Evolutionary conservation across 2,888 invertebrate genomes (phyloP).

Genomic region (Charanyca ferruginea): DNA sequence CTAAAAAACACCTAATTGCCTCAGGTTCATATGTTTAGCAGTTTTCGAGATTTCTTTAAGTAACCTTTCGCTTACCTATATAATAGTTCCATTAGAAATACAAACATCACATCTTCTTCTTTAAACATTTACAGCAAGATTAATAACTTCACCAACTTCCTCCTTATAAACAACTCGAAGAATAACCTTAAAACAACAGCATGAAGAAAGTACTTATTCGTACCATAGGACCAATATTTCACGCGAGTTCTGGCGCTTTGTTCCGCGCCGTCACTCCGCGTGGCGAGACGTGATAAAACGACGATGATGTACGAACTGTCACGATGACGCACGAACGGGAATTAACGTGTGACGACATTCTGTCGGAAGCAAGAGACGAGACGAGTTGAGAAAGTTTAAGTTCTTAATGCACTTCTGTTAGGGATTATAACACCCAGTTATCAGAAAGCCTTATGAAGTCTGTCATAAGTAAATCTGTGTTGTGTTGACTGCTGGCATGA

Average conservation of each 20-base stretch:
- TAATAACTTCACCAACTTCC: neutral
- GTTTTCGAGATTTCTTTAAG: no score
- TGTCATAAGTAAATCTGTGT: no score
- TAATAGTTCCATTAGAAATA: neutral
- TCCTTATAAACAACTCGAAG: neutral
- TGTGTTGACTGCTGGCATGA: no score
- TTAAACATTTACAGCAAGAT: no score
- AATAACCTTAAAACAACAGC: slow-evolving; percentile 12
- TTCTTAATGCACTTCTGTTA: slow-evolving; percentile 31
- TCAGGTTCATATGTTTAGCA: no score
- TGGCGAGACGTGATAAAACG: slow-evolving; percentile 27
- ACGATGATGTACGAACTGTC: slow-evolving; percentile 33
- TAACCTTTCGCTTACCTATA: no score
- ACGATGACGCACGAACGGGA: slow-evolving; percentile 34
- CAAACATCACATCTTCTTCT: no score
- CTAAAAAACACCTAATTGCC: no score
- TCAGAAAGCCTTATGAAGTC: slow-evolving; percentile 11
- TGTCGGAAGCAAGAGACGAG: slow-evolving; percentile 18
- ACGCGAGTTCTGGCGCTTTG: slow-evolving; percentile 33
- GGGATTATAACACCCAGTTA: slow-evolving; percentile 23
- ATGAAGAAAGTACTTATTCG: neutral
- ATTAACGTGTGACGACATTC: slow-evolving; percentile 17
- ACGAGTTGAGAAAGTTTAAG: slow-evolving; percentile 42
- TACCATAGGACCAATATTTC: slow-evolving; percentile 10
- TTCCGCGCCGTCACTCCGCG: slow-evolving; percentile 33